These are phyloP conservation scores for Meloe dianella DNA, from an alignment of 2,888 invertebrate genomes.

Conservation along the genomic window DNA sequence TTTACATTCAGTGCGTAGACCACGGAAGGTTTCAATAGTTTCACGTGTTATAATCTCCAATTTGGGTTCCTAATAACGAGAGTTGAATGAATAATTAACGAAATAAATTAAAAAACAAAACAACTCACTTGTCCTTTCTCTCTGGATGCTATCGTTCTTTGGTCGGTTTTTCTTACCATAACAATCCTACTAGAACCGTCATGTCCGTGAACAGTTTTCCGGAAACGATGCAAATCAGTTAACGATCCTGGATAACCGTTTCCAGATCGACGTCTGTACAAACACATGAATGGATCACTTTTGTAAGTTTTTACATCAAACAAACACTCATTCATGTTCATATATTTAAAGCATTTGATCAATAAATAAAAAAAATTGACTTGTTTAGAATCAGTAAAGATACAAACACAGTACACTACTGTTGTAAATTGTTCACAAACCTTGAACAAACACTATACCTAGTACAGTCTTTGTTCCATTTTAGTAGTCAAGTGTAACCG, in stretches of 20 bases:
- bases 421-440: conserved; percentile 46
- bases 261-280: conserved; percentile 53
- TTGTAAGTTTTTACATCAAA: conserved; percentile 41
- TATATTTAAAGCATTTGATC: not conserved
- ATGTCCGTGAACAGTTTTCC: conserved; percentile 58
- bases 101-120: not conserved
- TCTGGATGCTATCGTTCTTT: conserved; percentile 68
- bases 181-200: conserved; percentile 67
- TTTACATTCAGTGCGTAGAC: conserved; percentile 68
- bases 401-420: conserved; percentile 36
- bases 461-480: conserved; percentile 56
- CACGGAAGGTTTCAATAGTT: conserved; percentile 70
- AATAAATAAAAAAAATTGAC: not conserved
- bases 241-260: conserved; percentile 52
- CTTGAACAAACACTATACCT: conserved; percentile 48
- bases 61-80: conserved; percentile 63
- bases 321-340: conserved; percentile 28
- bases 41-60: conserved; percentile 70
- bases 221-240: conserved; percentile 55
- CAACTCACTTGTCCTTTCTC: conserved; percentile 63
- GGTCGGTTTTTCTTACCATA: conserved; percentile 73
- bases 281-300: conserved; percentile 41
- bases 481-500: conserved; percentile 57
- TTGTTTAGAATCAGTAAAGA: conserved; percentile 13
- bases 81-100: not conserved